Evolutionary conservation across 2,888 invertebrate genomes (phyloP).

Genomic region (Anoncus sp.): DNA sequence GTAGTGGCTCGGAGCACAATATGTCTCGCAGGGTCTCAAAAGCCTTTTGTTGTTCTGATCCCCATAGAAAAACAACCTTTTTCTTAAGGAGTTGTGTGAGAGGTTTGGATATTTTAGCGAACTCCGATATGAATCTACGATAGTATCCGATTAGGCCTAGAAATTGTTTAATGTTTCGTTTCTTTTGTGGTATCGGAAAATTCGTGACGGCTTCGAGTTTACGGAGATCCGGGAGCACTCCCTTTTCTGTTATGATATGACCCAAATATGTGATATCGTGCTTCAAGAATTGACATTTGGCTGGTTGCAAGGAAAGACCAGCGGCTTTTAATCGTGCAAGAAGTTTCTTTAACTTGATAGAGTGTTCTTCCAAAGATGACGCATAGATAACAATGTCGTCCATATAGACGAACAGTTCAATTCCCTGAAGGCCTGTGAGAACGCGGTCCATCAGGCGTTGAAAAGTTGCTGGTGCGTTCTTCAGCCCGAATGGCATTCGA

Average conservation of each 20-base stretch:
- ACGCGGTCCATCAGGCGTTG: constrained; percentile 74
- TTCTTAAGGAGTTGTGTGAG: constrained; percentile 6
- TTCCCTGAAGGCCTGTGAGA: constrained; percentile 61
- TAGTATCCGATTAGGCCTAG: constrained; percentile 8
- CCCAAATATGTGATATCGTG: constrained; percentile 29
- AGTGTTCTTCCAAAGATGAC: constrained; percentile 31
- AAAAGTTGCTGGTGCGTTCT: constrained; percentile 75
- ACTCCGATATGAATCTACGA: constrained; percentile 3
- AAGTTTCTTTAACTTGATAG: constrained; percentile 12
- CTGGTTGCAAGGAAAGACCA: constrained; percentile 24
- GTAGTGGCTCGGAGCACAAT: too few species aligned
- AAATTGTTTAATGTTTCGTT: constrained; percentile 1
- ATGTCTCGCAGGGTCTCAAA: too few species aligned
- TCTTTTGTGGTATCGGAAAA: constrained; percentile 7
- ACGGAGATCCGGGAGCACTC: too few species aligned
- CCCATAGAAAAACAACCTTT: background rate
- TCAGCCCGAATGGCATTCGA: constrained; percentile 74
- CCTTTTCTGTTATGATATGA: background rate
- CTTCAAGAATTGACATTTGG: constrained; percentile 43
- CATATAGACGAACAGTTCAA: constrained; percentile 35
- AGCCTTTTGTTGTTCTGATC: too few species aligned
- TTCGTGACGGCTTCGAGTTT: constrained; percentile 1
- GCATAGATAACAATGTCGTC: constrained; percentile 44
- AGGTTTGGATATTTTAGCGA: constrained; percentile 1
- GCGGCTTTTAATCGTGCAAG: constrained; percentile 18